Evolutionary conservation across 2,888 invertebrate species (phyloP).

Genomic region (Pheosia tremula): DNA sequence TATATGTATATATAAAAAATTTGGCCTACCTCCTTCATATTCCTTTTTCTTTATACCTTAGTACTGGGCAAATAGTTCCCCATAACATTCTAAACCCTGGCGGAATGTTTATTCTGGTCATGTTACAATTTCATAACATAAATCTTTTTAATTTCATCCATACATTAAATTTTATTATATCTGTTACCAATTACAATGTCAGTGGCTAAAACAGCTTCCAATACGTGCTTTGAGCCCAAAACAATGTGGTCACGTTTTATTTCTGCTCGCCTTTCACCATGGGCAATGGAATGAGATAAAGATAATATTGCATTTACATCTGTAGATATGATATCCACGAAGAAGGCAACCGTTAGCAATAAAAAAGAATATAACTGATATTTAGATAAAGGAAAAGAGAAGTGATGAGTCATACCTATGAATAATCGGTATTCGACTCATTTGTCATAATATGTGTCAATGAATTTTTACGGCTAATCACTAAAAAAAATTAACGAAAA

Average conservation of each 20-base stretch:
- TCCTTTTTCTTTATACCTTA: too few relatives aligned
- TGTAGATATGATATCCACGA: not conserved
- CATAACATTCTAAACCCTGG: not conserved
- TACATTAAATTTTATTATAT: constrained; percentile 23
- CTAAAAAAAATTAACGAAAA: too few relatives aligned
- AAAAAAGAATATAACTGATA: not conserved
- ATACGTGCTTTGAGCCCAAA: constrained; percentile 34
- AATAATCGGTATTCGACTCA: not conserved
- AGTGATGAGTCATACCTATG: not conserved
- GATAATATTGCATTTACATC: not conserved
- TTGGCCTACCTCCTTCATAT: too few relatives aligned
- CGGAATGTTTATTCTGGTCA: not conserved
- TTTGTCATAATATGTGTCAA: not conserved
- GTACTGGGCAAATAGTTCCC: too few relatives aligned
- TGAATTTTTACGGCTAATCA: too few relatives aligned
- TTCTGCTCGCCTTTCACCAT: constrained; percentile 16
- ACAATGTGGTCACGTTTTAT: constrained; percentile 38
- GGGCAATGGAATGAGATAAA: constrained; percentile 15
- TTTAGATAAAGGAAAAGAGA: not conserved
- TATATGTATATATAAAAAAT: too few relatives aligned
- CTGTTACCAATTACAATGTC: constrained; percentile 33
- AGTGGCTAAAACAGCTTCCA: constrained; percentile 16
- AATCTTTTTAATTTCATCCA: not conserved
- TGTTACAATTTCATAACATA: not conserved
- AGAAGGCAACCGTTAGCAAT: not conserved